Evolutionary conservation across 2,113 vertebrate genomes (phyloP).

Genomic region (Bucco capensis): DNA sequence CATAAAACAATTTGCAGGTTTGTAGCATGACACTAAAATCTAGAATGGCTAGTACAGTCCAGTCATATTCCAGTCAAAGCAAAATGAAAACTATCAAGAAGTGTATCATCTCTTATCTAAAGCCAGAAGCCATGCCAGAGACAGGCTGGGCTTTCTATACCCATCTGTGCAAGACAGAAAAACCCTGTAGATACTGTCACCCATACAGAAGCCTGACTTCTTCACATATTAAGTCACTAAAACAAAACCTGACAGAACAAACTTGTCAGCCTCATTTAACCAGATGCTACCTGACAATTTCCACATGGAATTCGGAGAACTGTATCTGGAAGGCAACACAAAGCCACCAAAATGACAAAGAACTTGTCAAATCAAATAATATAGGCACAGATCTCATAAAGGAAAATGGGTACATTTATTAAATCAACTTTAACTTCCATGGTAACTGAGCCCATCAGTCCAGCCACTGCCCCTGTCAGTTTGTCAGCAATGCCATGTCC

Average conservation of each 20-base stretch:
- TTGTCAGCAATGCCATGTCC: background rate
- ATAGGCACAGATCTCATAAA: background rate
- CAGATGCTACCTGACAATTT: conserved; percentile 32
- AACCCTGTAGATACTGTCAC: background rate
- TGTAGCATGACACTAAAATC: background rate
- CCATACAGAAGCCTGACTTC: background rate
- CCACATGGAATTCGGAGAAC: background rate
- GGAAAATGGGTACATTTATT: background rate
- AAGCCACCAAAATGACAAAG: background rate
- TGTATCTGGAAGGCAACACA: background rate
- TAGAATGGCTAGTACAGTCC: background rate
- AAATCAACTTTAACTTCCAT: background rate
- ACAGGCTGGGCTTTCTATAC: background rate
- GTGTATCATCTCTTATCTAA: background rate
- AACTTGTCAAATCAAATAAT: conserved; percentile 4
- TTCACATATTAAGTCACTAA: background rate
- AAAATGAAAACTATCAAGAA: background rate
- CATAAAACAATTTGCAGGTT: background rate
- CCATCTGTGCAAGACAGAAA: background rate
- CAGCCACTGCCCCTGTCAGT: background rate
- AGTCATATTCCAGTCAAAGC: background rate
- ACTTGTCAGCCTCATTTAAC: conserved; percentile 17
- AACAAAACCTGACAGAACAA: background rate
- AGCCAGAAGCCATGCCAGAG: background rate
- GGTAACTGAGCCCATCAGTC: background rate